phyloP scores from a whole-genome alignment of 2,888 invertebrate genomes.

The Acleris literana region DNA sequence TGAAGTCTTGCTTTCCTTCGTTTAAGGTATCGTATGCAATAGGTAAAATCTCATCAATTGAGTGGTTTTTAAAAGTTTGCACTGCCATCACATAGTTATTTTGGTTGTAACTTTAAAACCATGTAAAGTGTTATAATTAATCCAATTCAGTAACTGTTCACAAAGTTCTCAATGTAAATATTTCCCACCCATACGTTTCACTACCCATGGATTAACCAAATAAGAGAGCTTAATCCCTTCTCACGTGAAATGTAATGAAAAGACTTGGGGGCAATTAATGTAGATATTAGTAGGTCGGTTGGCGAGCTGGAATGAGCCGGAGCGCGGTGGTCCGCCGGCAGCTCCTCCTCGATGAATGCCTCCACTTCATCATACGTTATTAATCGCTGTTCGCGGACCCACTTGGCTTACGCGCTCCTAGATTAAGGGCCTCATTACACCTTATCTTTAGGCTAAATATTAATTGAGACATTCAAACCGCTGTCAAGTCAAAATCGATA shows the following conservation, averaged over 20 bases:
- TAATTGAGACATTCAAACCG: constrained; percentile 80
- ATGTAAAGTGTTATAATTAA: too few relatives aligned
- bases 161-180: constrained; percentile 50
- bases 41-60: background rate
- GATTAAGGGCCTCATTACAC: constrained; percentile 74
- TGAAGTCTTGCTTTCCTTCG: constrained; percentile 49
- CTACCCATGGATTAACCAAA: constrained; percentile 69
- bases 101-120: too few relatives aligned
- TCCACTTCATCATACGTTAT: constrained; percentile 68
- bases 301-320: constrained; percentile 47
- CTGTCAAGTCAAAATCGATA: constrained; percentile 61
- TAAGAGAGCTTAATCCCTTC: constrained; percentile 73
- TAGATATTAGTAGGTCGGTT: constrained; percentile 56
- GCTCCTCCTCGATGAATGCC: constrained; percentile 60
- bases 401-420: constrained; percentile 80
- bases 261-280: constrained; percentile 67
- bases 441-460: constrained; percentile 80
- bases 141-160: constrained; percentile 31
- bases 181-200: constrained; percentile 60
- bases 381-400: constrained; percentile 72
- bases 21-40: background rate
- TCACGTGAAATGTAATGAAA: constrained; percentile 72
- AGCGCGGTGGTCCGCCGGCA: constrained; percentile 64
- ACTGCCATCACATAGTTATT: too few relatives aligned
- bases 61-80: too few relatives aligned